phyloP scores from a whole-genome alignment of 2,797 vertebrate genomes.

The Sandelia bainsii region DNA sequence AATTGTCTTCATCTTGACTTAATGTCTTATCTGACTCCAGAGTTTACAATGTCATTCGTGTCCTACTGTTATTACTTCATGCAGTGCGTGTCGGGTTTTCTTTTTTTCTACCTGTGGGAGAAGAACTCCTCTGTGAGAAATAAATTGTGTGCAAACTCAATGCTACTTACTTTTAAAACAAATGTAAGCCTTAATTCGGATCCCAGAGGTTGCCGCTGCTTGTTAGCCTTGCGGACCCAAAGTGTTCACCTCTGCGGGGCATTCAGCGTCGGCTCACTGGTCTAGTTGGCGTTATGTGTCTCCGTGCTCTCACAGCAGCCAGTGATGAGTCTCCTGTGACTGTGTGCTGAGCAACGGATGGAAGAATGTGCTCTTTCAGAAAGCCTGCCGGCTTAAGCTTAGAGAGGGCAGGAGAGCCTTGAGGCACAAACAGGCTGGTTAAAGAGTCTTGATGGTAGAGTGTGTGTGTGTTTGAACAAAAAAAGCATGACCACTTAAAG shows the following conservation, averaged over 20 bases:
- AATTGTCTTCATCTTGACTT: conserved; percentile 22
- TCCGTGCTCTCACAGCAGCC: conserved; percentile 30
- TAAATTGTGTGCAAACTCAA: not conserved
- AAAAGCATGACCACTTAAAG: not conserved
- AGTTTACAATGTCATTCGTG: conserved; percentile 1
- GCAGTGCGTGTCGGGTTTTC: conserved; percentile 1
- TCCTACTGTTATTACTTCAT: not conserved
- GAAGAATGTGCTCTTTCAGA: conserved; percentile 74
- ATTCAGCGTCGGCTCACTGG: conserved; percentile 5
- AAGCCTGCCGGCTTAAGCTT: conserved; percentile 61
- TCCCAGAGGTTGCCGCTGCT: not conserved
- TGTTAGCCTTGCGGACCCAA: conserved; percentile 23
- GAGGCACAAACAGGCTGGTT: conserved; percentile 21
- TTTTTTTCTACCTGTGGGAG: not conserved
- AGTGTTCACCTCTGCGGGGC: conserved; percentile 27
- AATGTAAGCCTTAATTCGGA: not conserved
- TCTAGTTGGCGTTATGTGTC: conserved; percentile 32
- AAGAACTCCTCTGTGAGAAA: not conserved
- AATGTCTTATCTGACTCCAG: not conserved
- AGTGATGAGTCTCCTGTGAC: conserved; percentile 64
- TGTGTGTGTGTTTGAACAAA: conserved; percentile 2
- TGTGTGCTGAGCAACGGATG: conserved; percentile 57
- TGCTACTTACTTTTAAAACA: not conserved
- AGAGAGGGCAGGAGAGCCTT: conserved; percentile 47
- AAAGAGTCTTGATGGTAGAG: conserved; percentile 7